These are phyloP conservation scores for Oedothorax gibbosus DNA, from an alignment of 1,140 invertebrate species.

Conservation along the genomic window DNA sequence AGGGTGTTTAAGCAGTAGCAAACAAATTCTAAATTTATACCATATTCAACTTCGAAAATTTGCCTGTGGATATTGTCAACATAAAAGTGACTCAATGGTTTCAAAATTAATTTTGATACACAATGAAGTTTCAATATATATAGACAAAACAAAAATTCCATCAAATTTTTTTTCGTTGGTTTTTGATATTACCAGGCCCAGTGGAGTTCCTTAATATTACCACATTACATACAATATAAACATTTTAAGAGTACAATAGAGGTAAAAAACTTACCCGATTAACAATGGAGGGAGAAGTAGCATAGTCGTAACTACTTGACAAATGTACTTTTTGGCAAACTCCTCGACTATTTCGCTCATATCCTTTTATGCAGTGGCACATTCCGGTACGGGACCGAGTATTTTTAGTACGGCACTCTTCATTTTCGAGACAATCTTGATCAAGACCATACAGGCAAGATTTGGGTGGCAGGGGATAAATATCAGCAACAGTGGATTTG, in stretches of 20 bases:
- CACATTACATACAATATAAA: neutral
- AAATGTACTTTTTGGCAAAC: constrained; percentile 66
- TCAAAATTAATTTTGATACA: neutral
- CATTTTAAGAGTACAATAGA: neutral
- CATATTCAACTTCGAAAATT: no score
- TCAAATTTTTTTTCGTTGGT: neutral
- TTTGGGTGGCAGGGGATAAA: constrained; percentile 37
- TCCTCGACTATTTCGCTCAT: constrained; percentile 68
- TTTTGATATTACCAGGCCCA: no score
- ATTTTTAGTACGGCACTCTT: constrained; percentile 66
- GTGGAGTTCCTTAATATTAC: neutral
- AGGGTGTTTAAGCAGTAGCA: no score
- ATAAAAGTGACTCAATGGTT: neutral
- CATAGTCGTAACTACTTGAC: constrained; percentile 42
- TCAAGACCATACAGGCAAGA: constrained; percentile 66
- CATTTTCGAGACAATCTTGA: constrained; percentile 65
- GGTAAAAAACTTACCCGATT: constrained; percentile 5
- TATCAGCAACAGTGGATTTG: constrained; percentile 31
- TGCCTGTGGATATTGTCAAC: no score
- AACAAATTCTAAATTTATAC: no score
- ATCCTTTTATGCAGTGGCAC: constrained; percentile 78
- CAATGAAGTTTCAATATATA: neutral
- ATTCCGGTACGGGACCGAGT: constrained; percentile 72
- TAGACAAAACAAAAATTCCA: neutral
- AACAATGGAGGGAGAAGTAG: neutral